These are phyloP conservation scores for Caenorhabditis angaria DNA, from an alignment of 2,888 invertebrate genomes.

Conservation along the genomic window DNA sequence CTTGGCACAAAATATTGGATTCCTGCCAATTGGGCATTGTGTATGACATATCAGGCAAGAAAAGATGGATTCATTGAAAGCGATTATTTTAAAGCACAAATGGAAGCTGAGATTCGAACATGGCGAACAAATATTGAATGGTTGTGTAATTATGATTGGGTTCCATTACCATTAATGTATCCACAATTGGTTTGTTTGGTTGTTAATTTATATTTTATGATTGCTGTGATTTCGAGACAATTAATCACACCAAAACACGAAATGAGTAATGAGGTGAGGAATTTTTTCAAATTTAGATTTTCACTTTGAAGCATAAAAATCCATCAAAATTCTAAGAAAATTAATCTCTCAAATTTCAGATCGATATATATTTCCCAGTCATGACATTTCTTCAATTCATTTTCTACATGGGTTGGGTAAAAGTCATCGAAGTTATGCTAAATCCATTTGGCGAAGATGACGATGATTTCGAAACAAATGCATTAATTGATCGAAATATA, in stretches of 20 bases:
- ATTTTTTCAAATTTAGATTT: neutral
- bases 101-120: constrained; percentile 44
- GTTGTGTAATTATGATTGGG: constrained; percentile 61
- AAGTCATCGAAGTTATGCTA: constrained; percentile 60
- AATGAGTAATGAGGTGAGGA: constrained; percentile 39
- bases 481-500: constrained; percentile 61
- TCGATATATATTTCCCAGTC: constrained; percentile 62
- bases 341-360: constrained; percentile 37
- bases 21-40: constrained; percentile 58
- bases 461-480: constrained; percentile 62
- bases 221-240: constrained; percentile 65
- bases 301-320: too few relatives aligned
- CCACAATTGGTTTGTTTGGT: constrained; percentile 60
- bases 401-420: constrained; percentile 70
- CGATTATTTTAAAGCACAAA: constrained; percentile 49
- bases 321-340: neutral
- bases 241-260: constrained; percentile 49
- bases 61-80: constrained; percentile 59
- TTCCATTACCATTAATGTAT: constrained; percentile 53
- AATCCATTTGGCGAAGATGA: constrained; percentile 64
- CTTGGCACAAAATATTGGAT: constrained; percentile 54
- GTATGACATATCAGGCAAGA: constrained; percentile 54
- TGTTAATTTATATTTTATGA: constrained; percentile 65
- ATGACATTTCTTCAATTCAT: constrained; percentile 69
- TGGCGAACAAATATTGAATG: constrained; percentile 58